Percentiles rank a stretch among this genome's conserved stretches.
phyloP scores from a whole-genome alignment of 2,113 vertebrate genomes.

The Australoheros scitulus region DNA sequence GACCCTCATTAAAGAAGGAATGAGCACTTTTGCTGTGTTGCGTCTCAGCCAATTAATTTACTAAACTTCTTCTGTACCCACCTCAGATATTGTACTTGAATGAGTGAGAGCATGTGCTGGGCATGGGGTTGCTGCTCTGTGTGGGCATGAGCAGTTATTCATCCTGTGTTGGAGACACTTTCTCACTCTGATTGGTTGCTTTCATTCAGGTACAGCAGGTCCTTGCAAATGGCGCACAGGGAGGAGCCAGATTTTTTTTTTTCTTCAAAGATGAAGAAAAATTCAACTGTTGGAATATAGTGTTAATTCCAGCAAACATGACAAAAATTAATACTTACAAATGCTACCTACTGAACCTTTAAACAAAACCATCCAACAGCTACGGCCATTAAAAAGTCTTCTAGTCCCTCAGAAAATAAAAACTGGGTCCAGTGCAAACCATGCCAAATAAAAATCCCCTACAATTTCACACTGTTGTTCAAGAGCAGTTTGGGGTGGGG shows the following conservation, averaged over 20 bases:
- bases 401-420: background rate
- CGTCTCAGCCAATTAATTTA: background rate
- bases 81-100: rapidly evolving
- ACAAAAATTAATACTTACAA: background rate
- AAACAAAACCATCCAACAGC: rapidly evolving
- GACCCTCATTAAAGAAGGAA: too few relatives aligned
- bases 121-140: background rate
- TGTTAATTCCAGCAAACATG: background rate
- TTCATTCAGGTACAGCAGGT: background rate
- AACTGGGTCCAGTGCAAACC: background rate
- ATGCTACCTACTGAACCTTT: background rate
- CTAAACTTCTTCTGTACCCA: background rate
- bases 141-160: background rate
- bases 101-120: background rate
- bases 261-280: background rate
- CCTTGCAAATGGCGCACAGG: background rate
- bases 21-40: background rate
- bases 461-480: background rate
- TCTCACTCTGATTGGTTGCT: rapidly evolving
- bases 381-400: background rate
- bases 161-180: background rate
- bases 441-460: background rate
- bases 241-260: background rate
- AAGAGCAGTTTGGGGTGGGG: background rate
- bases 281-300: background rate